Conservation (phyloP, 2,888 invertebrate species). For the Polymixis flavicincta region DNA sequence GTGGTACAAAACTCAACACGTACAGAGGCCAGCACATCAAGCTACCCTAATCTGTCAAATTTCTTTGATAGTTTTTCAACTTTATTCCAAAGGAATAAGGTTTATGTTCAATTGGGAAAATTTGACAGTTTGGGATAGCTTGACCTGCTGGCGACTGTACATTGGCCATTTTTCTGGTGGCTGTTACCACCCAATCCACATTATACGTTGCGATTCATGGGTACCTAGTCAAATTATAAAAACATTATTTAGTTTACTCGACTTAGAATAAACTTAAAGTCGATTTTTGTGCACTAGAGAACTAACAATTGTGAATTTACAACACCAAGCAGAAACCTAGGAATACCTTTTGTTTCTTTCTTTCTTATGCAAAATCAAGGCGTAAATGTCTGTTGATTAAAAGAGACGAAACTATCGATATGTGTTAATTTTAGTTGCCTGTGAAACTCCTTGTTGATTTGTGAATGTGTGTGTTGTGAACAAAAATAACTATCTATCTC, state of each 20-base stretch:
- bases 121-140: no score
- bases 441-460: conserved; percentile 50
- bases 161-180: no score
- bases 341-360: conserved; percentile 50
- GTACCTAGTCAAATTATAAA: background rate
- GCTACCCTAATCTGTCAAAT: no score
- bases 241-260: background rate
- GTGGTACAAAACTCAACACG: no score
- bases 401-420: conserved; percentile 57
- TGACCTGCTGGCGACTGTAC: no score
- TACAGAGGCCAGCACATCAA: no score
- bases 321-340: background rate
- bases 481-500: conserved; percentile 67
- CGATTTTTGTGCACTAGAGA: conserved; percentile 12
- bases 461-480: conserved; percentile 65
- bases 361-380: conserved; percentile 4
- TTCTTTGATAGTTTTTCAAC: no score
- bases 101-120: no score
- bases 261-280: background rate
- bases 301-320: background rate
- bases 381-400: conserved; percentile 35
- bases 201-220: background rate
- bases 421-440: conserved; percentile 41
- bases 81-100: no score
- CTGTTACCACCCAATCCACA: no score